Evolutionary conservation across 1,140 invertebrate species (phyloP).

Genomic region (Psix sp.): DNA sequence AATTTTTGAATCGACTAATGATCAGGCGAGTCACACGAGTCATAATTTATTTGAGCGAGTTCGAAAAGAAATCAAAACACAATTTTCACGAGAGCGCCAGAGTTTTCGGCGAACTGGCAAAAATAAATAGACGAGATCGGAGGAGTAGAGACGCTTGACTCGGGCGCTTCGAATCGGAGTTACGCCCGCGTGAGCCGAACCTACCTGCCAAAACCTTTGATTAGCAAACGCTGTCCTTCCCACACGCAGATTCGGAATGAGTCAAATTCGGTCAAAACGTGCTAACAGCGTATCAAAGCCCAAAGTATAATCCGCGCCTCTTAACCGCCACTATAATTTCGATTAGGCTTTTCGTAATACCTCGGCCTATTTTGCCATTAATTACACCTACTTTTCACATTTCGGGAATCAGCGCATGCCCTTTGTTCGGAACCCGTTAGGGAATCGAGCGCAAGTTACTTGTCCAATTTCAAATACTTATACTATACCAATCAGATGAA

Average conservation of each 20-base stretch:
- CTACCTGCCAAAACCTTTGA: slow-evolving; percentile 76
- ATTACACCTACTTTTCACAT: slow-evolving; percentile 42
- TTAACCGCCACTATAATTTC: slow-evolving; percentile 72
- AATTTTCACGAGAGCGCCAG: slow-evolving; percentile 41
- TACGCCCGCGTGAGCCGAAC: slow-evolving; percentile 69
- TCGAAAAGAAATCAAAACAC: slow-evolving; percentile 52
- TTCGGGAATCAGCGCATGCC: too few species aligned
- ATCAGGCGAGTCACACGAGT: slow-evolving; percentile 34
- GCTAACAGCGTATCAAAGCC: slow-evolving; percentile 67
- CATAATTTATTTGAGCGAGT: slow-evolving; percentile 49
- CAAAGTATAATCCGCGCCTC: slow-evolving; percentile 71
- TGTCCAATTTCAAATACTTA: too few species aligned
- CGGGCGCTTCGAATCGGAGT: slow-evolving; percentile 50
- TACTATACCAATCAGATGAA: too few species aligned
- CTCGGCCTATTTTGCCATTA: slow-evolving; percentile 33
- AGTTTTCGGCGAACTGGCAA: slow-evolving; percentile 50
- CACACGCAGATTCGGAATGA: slow-evolving; percentile 71
- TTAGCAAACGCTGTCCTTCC: slow-evolving; percentile 74
- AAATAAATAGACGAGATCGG: slow-evolving; percentile 37
- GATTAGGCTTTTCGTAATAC: slow-evolving; percentile 69
- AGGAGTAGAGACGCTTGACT: slow-evolving; percentile 16
- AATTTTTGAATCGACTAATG: slow-evolving; percentile 54
- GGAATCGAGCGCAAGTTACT: too few species aligned
- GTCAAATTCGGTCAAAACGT: slow-evolving; percentile 71
- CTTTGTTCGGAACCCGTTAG: too few species aligned